Evolutionary conservation across 2,888 invertebrate species (phyloP), one percentile per base, ranked within the genome.

Genomic region (Hydrotaea cyrtoneurina): DNA sequence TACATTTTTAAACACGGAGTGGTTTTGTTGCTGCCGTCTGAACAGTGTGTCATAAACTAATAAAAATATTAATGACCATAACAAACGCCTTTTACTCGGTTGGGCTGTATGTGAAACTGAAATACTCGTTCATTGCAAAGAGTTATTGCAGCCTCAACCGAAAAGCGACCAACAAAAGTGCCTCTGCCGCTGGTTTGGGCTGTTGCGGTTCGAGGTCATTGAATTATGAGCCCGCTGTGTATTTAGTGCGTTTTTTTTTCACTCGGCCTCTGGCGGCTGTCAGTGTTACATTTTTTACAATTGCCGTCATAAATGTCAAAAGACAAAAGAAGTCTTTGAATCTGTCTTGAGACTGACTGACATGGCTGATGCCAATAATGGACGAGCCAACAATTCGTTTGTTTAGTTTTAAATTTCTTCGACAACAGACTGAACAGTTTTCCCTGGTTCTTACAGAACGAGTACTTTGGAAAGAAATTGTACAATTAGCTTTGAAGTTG

Each of bases 11-110:
- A 53, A 13, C 36, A 59, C 66, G 15, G 66, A 11, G 69, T 5
- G 8, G 5, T 50, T n/a, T 26, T 75, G 36, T 55, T 69, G 53
- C 8, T 53, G 53, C 31, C 17, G 26, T 17, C 15, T 75, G 72
- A 69, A 69, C 73, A 43, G 31, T 66, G 7, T 7, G 66, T 74
- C 76, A 85, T 86, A 87, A 87, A 87, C 85, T 87, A 87, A 89
- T 91, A 90, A 91, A 90, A 90, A 88, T 87, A 89, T 89, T 89
- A 91, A 91, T 89, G 89, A 88, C 88, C 89, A 90, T 88, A 89
- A 88, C 88, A 89, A 90, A 83, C 82, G 85, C 73, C 80, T 87
- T 87, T 89, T 89, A 86, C 62, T 62, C 31, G 50, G 74, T 75
- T 80, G 75, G 72, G 7, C 21, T 55, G 31, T 64, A 46, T 46